Evolutionary conservation across 2,888 invertebrate species (phyloP).

Genomic region (Bugulina stolonifera): DNA sequence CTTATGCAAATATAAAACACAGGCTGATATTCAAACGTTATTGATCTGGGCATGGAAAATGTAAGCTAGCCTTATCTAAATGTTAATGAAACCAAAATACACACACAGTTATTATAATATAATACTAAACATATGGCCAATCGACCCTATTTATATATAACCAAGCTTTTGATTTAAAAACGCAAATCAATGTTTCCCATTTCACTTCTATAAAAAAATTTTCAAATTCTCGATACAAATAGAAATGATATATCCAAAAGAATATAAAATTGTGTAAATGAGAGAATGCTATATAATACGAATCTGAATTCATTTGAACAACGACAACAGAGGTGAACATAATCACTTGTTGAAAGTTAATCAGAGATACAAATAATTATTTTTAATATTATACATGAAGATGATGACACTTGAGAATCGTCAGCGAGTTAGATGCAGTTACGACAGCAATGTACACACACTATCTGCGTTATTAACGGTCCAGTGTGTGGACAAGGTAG

Average conservation of each 20-base stretch:
- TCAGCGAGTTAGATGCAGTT: no score
- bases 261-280: neutral
- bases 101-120: conserved; percentile 12
- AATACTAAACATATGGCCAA: conserved; percentile 2
- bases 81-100: conserved; percentile 15
- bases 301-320: no score
- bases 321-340: no score
- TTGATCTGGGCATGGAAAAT: neutral
- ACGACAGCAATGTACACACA: no score
- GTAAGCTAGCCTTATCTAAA: conserved; percentile 11
- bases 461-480: no score
- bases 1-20: conserved; percentile 14
- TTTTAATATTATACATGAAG: no score
- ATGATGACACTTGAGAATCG: no score
- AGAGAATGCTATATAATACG: no score
- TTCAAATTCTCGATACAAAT: neutral
- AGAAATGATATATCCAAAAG: neutral
- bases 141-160: neutral
- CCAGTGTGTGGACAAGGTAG: no score
- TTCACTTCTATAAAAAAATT: no score
- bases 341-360: no score
- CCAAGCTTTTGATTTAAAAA: neutral
- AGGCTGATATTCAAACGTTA: conserved; percentile 1
- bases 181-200: neutral
- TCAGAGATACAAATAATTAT: no score